phyloP scores from a whole-genome alignment of 2,888 invertebrate genomes.

The Xestia c-nigrum region DNA sequence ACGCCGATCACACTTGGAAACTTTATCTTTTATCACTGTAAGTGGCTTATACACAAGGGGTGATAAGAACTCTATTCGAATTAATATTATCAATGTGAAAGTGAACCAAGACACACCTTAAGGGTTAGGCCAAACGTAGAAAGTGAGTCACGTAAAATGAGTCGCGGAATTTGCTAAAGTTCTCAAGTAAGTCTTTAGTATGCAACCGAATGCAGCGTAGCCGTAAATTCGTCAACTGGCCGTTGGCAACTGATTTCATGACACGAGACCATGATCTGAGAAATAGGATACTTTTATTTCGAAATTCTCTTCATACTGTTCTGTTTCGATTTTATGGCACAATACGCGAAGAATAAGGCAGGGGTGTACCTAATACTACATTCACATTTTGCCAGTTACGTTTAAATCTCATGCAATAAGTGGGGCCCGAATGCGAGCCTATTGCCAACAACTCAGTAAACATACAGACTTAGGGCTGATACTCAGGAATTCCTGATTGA shows the following conservation, averaged over 20 bases:
- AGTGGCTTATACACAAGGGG: constrained; percentile 1
- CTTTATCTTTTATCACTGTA: constrained; percentile 14
- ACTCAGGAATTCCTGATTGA: neutral
- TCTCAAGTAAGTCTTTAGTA: too few species aligned
- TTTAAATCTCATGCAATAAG: neutral
- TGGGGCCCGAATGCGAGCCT: neutral
- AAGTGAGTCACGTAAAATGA: too few species aligned
- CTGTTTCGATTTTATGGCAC: neutral
- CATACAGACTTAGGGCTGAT: neutral
- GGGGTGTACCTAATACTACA: too few species aligned
- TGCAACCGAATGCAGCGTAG: too few species aligned
- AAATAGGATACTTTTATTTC: neutral
- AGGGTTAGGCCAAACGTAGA: too few species aligned
- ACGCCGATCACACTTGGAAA: constrained; percentile 17
- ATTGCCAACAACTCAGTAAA: neutral
- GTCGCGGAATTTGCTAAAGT: too few species aligned
- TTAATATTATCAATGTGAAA: neutral
- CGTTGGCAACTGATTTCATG: too few species aligned
- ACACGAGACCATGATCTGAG: too few species aligned
- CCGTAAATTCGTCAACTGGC: too few species aligned
- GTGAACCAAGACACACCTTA: neutral
- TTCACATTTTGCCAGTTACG: neutral
- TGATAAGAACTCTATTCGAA: neutral
- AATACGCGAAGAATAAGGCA: neutral
- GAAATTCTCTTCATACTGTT: too few species aligned